phyloP scores from a whole-genome alignment of 2,797 vertebrate species.

The Cynodonichthys magdalenae region DNA sequence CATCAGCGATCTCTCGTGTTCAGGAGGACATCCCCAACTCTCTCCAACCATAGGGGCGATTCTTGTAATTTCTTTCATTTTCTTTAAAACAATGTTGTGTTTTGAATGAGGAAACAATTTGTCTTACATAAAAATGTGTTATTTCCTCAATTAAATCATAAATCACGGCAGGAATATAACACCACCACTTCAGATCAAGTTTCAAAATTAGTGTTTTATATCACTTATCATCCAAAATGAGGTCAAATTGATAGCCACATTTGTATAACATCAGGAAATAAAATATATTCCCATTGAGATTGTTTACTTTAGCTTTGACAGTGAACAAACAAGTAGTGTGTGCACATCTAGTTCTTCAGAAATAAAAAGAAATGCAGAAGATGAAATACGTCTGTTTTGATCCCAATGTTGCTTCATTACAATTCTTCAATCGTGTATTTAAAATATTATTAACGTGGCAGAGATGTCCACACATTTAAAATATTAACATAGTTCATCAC shows the following conservation, averaged over 20 bases:
- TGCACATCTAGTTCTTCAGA: conserved; percentile 5
- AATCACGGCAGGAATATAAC: neutral
- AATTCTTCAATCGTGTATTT: conserved; percentile 7
- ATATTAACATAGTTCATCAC: conserved; percentile 20
- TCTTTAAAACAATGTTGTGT: neutral
- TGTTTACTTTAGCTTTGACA: neutral
- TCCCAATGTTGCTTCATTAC: neutral
- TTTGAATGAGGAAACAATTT: neutral
- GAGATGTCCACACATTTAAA: neutral
- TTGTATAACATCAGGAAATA: conserved; percentile 6
- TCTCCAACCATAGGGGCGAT: neutral
- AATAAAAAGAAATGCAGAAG: conserved; percentile 14
- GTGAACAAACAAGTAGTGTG: conserved; percentile 3
- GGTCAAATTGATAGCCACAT: neutral
- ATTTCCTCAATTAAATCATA: neutral
- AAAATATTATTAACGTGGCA: neutral
- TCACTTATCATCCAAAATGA: conserved; percentile 26
- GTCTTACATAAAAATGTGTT: neutral
- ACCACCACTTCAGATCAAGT: conserved; percentile 3
- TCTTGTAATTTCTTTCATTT: neutral
- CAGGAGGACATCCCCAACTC: neutral
- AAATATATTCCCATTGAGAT: neutral
- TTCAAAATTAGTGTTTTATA: conserved; percentile 8
- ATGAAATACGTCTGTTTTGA: neutral
- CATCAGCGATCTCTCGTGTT: no score